Percentiles rank a stretch among this genome's conserved stretches.
Evolutionary conservation across 2,888 invertebrate species (phyloP).

Genomic region (Anthophora plumipes): DNA sequence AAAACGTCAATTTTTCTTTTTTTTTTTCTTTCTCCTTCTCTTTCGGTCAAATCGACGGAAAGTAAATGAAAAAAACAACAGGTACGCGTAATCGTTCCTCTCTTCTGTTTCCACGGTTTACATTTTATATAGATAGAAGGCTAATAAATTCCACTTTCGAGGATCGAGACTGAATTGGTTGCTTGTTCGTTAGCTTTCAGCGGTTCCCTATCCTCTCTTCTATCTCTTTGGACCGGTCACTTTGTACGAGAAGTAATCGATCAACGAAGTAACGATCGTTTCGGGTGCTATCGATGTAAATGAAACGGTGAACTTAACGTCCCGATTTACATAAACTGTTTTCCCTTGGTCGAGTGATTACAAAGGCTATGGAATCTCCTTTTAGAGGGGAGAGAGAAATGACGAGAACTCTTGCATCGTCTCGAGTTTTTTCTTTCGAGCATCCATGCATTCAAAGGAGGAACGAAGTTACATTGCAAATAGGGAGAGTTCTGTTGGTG

Average conservation of each 20-base stretch:
- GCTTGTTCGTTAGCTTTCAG: conserved; percentile 42
- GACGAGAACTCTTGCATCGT: conserved; percentile 20
- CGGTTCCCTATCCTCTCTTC: background rate
- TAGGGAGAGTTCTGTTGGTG: conserved; percentile 5
- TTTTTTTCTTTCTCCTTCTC: background rate
- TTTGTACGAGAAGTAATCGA: conserved; percentile 5
- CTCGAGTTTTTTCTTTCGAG: conserved; percentile 26
- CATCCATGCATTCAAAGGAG: background rate
- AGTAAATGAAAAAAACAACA: conserved; percentile 40
- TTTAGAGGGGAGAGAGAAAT: conserved; percentile 35
- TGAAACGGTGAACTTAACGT: conserved; percentile 36
- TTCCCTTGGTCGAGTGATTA: conserved; percentile 20
- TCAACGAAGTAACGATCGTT: conserved; percentile 12
- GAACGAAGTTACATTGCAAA: conserved; percentile 33
- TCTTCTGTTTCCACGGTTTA: background rate
- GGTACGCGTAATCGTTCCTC: conserved; percentile 33
- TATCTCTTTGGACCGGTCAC: conserved; percentile 32
- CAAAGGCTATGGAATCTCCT: conserved; percentile 22
- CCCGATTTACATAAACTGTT: conserved; percentile 37
- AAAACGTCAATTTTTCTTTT: background rate
- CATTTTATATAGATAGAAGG: conserved; percentile 4
- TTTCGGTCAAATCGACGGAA: conserved; percentile 27
- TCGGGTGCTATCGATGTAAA: conserved; percentile 24
- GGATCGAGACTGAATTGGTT: conserved; percentile 32
- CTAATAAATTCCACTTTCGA: conserved; percentile 51